Conservation (phyloP, 2,888 invertebrate genomes). For the Nomada fucata region DNA sequence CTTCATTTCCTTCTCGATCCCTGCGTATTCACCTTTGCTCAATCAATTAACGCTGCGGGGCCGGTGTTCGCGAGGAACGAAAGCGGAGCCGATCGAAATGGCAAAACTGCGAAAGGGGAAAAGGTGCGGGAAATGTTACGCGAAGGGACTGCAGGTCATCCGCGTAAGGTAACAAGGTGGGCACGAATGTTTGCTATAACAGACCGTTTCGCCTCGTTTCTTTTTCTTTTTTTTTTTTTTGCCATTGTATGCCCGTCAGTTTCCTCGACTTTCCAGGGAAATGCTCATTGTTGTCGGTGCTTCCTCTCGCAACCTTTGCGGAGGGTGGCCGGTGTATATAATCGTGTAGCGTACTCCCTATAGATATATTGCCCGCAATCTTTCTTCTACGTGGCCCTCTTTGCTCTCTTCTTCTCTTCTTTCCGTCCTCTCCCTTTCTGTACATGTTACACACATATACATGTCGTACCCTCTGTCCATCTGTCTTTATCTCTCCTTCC, state of each 20-base stretch:
- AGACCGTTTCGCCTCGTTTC: slow-evolving; percentile 42
- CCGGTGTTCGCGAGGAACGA: background rate
- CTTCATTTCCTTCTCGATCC: too few species aligned
- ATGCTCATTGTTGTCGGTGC: slow-evolving; percentile 57
- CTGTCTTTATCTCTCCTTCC: slow-evolving; percentile 8
- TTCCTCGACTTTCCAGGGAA: slow-evolving; percentile 54
- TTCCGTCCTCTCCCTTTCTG: slow-evolving; percentile 24
- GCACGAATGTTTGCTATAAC: slow-evolving; percentile 17
- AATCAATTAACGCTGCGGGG: too few species aligned
- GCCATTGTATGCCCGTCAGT: slow-evolving; percentile 47
- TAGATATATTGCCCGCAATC: slow-evolving; percentile 57
- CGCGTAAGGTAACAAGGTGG: slow-evolving; percentile 21
- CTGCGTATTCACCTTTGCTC: too few species aligned
- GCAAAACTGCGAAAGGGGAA: background rate
- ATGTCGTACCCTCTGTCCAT: too few species aligned
- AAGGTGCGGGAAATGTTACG: slow-evolving; percentile 33
- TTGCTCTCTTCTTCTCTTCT: background rate
- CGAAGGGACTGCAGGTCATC: background rate
- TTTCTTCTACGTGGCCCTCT: slow-evolving; percentile 43
- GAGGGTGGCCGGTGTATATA: slow-evolving; percentile 28
- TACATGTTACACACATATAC: too few species aligned
- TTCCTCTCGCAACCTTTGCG: slow-evolving; percentile 47
- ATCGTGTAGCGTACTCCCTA: slow-evolving; percentile 22
- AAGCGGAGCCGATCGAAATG: background rate
- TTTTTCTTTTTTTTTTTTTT: background rate